phyloP scores from a whole-genome alignment of 2,888 invertebrate species.

The Leptinotarsa juncta region DNA sequence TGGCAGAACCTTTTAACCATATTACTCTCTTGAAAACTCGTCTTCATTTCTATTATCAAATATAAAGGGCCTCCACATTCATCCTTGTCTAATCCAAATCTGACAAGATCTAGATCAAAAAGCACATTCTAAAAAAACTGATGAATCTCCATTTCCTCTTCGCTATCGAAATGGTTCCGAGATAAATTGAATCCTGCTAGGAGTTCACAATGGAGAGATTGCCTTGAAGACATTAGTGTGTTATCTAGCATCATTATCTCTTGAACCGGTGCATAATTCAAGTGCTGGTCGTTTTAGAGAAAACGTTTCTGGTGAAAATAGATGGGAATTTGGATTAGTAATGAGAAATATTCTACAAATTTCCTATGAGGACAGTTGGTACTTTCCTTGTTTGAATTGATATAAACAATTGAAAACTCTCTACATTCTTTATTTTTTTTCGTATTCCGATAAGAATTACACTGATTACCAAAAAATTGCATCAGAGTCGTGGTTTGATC shows the following conservation, averaged over 20 bases:
- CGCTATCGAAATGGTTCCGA: neutral
- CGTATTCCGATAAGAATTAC: too few relatives aligned
- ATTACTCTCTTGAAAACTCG: neutral
- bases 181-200: slow-evolving; percentile 7
- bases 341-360: too few relatives aligned
- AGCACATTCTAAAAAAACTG: neutral
- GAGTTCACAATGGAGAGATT: slow-evolving; percentile 18
- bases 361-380: too few relatives aligned
- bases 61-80: neutral
- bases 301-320: neutral
- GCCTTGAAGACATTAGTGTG: slow-evolving; percentile 43
- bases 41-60: neutral
- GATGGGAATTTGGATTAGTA: too few relatives aligned
- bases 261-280: slow-evolving; percentile 48
- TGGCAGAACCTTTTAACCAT: too few relatives aligned
- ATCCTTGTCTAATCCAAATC: neutral
- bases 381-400: too few relatives aligned
- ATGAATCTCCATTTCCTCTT: slow-evolving; percentile 1
- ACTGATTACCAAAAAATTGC: too few relatives aligned
- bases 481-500: too few relatives aligned
- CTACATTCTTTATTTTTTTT: too few relatives aligned
- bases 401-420: too few relatives aligned
- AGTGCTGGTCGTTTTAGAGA: slow-evolving; percentile 42
- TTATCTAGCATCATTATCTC: slow-evolving; percentile 49
- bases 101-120: neutral